These are phyloP conservation scores for Fopius arisanus DNA, from an alignment of 1,140 invertebrate genomes.

Conservation along the genomic window DNA sequence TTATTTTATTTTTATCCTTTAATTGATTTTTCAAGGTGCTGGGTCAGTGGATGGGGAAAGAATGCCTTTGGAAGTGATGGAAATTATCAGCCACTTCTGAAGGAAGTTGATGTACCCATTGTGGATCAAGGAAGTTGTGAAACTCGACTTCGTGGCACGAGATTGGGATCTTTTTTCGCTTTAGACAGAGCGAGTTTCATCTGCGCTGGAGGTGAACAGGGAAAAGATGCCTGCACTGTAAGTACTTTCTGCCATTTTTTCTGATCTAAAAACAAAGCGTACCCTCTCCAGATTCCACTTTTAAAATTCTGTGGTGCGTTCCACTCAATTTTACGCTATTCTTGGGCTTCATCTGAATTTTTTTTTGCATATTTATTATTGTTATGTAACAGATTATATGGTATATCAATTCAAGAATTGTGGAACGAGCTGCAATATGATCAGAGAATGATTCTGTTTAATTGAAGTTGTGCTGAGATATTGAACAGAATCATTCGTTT, in stretches of 20 bases:
- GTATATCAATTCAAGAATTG: too few relatives aligned
- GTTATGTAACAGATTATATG: too few relatives aligned
- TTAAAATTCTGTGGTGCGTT: too few relatives aligned
- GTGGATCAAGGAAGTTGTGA: slow-evolving; percentile 71
- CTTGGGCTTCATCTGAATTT: too few relatives aligned
- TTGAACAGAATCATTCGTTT: too few relatives aligned
- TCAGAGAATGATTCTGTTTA: too few relatives aligned
- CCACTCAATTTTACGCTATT: too few relatives aligned
- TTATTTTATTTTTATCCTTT: slow-evolving; percentile 1
- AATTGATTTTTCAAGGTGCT: slow-evolving; percentile 66
- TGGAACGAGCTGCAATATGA: too few relatives aligned
- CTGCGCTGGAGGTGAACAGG: slow-evolving; percentile 73
- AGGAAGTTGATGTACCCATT: slow-evolving; percentile 76
- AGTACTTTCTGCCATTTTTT: slow-evolving; percentile 34
- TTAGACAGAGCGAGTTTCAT: slow-evolving; percentile 74
- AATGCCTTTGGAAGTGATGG: slow-evolving; percentile 74
- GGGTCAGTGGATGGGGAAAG: slow-evolving; percentile 85
- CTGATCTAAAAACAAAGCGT: background rate
- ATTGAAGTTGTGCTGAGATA: too few relatives aligned
- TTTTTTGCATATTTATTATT: too few relatives aligned
- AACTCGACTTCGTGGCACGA: slow-evolving; percentile 68
- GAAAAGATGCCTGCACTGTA: slow-evolving; percentile 80
- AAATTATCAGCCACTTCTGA: slow-evolving; percentile 72
- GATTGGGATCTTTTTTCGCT: slow-evolving; percentile 71
- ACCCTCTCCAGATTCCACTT: too few relatives aligned